Evolutionary conservation across 1,140 invertebrate genomes (phyloP).

Genomic region (Nixonia krombeini): DNA sequence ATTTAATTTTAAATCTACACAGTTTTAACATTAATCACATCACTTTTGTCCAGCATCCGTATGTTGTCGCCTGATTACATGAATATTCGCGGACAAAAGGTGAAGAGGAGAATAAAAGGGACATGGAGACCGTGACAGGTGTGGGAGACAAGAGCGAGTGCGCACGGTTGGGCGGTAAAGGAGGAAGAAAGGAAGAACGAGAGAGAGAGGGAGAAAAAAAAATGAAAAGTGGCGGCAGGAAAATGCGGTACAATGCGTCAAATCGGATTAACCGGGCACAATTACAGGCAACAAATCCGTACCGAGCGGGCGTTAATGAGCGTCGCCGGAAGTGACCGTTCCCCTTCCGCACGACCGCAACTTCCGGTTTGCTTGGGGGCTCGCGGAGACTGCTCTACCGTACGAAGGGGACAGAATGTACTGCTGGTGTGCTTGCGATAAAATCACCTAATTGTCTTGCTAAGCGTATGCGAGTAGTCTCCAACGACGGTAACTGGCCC

Average conservation of each 20-base stretch:
- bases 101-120: no score
- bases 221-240: slow-evolving; percentile 13
- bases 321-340: slow-evolving; percentile 65
- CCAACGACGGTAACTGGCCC: slow-evolving; percentile 42
- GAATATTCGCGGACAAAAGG: not conserved
- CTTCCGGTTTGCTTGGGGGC: slow-evolving; percentile 67
- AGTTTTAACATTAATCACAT: not conserved
- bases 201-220: not conserved
- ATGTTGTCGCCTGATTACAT: slow-evolving; percentile 1
- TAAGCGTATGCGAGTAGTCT: slow-evolving; percentile 69
- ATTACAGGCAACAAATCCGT: slow-evolving; percentile 69
- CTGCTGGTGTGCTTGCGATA: slow-evolving; percentile 61
- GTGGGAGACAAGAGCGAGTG: no score
- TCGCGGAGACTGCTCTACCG: slow-evolving; percentile 31
- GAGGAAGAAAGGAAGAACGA: not conserved
- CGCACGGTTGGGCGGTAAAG: no score
- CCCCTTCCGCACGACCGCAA: slow-evolving; percentile 42
- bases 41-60: not conserved
- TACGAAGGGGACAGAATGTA: slow-evolving; percentile 60
- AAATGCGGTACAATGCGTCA: slow-evolving; percentile 59
- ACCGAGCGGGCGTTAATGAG: slow-evolving; percentile 68
- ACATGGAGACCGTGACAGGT: no score
- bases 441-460: slow-evolving; percentile 72
- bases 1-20: not conserved
- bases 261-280: slow-evolving; percentile 67